Base-by-base conservation (phyloP, 1,140 invertebrate genomes). In the Hesperophylax magnus region DNA sequence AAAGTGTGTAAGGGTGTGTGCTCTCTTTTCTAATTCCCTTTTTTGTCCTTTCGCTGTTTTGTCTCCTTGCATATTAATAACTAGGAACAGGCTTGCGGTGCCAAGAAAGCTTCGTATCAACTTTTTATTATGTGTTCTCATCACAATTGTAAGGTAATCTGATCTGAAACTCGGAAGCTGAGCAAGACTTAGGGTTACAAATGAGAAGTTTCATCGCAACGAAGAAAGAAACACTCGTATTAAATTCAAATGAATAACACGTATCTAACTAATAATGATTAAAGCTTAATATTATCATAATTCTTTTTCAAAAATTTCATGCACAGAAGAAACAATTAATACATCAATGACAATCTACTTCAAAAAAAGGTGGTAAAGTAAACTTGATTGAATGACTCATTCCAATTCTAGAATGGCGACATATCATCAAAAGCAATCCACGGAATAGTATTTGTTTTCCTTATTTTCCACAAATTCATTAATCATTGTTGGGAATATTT, bases 401-500 rank as follows among this genome's bases (percentile, higher is more conserved):
- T 20, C 27, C 15, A 60, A 58, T 60, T 76, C 18, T 39, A 20
- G 5, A 31, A 18, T 56, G 60, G 11, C n/a, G 56, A 47, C 34
- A 61, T 47, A 9, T 76, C 24, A 61, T 60, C 54, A 76, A 77
- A 47, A 58, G 24, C 54, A 56, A 77, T 63, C 27, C 54, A 11
- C 54, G 6, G 56, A 60, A 31, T 63, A 56, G 63, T 34, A 31
- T 79, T 79, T 76, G 56, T 61, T 61, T 76, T 76, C 58, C 58
- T 76, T 34, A 76, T 76, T 76, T 52, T 76, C 74, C 27, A 60
- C 54, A 61, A 58, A 61, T 79, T 47, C 74, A 76, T 78, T 74
- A 81, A 78, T 81, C 76, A 56, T 60, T 67, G 69, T 75, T 61
- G 77, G 63, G 65, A 78, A 81, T 72, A 81, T 78, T 78, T 78